Percentiles rank a stretch among this genome's conserved stretches.
These are phyloP conservation scores for Bos indicus DNA, from an alignment of 2,113 vertebrate species.

Conservation along the genomic window DNA sequence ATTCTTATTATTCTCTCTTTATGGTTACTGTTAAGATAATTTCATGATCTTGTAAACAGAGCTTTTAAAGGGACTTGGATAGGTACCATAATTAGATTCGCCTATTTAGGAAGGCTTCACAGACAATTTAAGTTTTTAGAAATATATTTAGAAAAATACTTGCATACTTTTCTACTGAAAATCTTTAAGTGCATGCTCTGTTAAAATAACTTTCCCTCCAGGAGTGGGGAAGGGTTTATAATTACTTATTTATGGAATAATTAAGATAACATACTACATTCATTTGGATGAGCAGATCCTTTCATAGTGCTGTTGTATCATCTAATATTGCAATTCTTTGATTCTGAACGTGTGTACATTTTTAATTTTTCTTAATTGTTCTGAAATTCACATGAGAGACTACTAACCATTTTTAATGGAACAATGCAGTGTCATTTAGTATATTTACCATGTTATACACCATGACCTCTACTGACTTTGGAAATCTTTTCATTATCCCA, in stretches of 20 bases:
- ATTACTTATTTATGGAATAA: not conserved
- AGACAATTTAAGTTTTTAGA: not conserved
- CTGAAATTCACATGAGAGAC: not conserved
- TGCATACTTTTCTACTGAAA: not conserved
- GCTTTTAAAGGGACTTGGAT: not conserved
- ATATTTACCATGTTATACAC: not conserved
- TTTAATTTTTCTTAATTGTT: not conserved
- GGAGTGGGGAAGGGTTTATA: not conserved
- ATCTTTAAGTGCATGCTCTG: not conserved
- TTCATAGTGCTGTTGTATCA: not conserved
- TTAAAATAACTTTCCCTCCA: not conserved
- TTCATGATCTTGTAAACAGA: not conserved
- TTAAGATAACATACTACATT: not conserved
- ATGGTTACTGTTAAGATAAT: conserved; percentile 23
- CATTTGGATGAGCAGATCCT: not conserved
- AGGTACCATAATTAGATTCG: not conserved
- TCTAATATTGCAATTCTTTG: not conserved
- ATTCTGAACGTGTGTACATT: not conserved
- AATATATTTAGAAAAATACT: conserved; percentile 34
- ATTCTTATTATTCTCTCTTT: not conserved
- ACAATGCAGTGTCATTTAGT: not conserved
- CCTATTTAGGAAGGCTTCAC: not conserved
- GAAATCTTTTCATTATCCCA: not conserved
- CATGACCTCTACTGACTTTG: not conserved
- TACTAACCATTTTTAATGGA: not conserved